Conservation (phyloP, 2,113 vertebrate genomes). For the Naja naja region DNA sequence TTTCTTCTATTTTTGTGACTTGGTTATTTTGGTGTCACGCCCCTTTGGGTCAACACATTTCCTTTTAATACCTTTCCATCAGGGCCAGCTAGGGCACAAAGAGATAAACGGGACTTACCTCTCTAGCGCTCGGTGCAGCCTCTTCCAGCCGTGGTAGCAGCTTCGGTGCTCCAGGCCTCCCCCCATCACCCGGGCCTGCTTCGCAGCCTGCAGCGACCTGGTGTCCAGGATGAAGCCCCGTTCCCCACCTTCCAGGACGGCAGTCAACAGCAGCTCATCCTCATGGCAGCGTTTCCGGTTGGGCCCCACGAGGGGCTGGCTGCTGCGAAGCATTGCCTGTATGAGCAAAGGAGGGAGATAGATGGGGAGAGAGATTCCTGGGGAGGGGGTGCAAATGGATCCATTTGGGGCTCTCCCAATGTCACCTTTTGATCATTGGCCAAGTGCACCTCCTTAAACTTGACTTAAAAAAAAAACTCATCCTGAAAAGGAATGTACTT, state of each 20-base stretch:
- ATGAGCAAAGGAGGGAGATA: accelerated
- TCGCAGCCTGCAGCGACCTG: constrained; percentile 74
- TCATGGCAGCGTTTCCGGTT: constrained; percentile 77
- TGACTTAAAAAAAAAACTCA: not conserved
- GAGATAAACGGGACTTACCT: constrained; percentile 62
- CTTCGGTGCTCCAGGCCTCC: constrained; percentile 81
- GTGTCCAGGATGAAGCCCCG: constrained; percentile 80
- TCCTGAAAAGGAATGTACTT: not conserved
- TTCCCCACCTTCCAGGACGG: constrained; percentile 42
- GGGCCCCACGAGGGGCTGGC: constrained; percentile 78
- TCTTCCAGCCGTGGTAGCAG: constrained; percentile 74
- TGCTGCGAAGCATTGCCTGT: constrained; percentile 81
- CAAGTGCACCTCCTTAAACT: not conserved
- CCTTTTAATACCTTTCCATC: not conserved
- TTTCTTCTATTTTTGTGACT: too few relatives aligned
- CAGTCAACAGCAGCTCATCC: constrained; percentile 75
- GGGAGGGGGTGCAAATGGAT: not conserved
- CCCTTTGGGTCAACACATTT: too few relatives aligned
- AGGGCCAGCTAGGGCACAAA: too few relatives aligned
- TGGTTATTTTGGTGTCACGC: too few relatives aligned
- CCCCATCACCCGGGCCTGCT: constrained; percentile 74
- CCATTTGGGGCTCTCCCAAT: not conserved
- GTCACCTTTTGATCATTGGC: not conserved
- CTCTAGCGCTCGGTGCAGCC: constrained; percentile 78
- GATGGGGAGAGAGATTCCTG: not conserved